Conservation (phyloP, 2,797 vertebrate genomes). For the Leuciscus waleckii region DNA sequence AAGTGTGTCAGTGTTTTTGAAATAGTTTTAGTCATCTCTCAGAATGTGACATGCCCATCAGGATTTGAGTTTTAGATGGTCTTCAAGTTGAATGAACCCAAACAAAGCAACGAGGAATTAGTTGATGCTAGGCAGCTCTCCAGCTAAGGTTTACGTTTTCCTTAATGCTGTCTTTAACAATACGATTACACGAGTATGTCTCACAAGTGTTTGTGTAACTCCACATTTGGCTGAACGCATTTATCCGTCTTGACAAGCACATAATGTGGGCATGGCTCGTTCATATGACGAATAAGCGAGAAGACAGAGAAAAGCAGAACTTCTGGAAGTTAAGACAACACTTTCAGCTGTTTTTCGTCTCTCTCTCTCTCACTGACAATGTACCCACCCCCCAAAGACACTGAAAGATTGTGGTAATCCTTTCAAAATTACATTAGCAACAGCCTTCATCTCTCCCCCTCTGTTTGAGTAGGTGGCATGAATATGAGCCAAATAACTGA, state of each 20-base stretch:
- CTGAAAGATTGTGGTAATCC: constrained; percentile 83
- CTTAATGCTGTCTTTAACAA: constrained; percentile 84
- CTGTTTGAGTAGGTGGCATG: constrained; percentile 82
- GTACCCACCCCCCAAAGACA: constrained; percentile 80
- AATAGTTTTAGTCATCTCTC: constrained; percentile 80
- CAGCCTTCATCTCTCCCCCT: constrained; percentile 74
- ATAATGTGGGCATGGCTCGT: constrained; percentile 80
- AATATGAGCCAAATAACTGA: constrained; percentile 81
- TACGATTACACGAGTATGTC: constrained; percentile 84
- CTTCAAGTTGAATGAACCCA: constrained; percentile 81
- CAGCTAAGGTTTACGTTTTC: constrained; percentile 82
- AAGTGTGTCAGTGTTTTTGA: constrained; percentile 56
- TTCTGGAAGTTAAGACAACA: constrained; percentile 77
- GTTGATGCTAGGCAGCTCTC: constrained; percentile 78
- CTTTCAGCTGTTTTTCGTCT: constrained; percentile 73
- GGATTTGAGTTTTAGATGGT: constrained; percentile 75
- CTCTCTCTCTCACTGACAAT: constrained; percentile 72
- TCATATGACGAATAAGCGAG: constrained; percentile 68
- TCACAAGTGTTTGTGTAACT: constrained; percentile 82
- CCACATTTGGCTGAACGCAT: constrained; percentile 80
- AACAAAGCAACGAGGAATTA: constrained; percentile 81
- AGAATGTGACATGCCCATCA: constrained; percentile 79
- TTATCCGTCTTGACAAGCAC: constrained; percentile 84
- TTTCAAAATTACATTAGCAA: constrained; percentile 84
- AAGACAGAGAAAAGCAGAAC: constrained; percentile 72